Evolutionary conservation across 2,113 vertebrate species (phyloP).

Genomic region (Toxostoma redivivum): DNA sequence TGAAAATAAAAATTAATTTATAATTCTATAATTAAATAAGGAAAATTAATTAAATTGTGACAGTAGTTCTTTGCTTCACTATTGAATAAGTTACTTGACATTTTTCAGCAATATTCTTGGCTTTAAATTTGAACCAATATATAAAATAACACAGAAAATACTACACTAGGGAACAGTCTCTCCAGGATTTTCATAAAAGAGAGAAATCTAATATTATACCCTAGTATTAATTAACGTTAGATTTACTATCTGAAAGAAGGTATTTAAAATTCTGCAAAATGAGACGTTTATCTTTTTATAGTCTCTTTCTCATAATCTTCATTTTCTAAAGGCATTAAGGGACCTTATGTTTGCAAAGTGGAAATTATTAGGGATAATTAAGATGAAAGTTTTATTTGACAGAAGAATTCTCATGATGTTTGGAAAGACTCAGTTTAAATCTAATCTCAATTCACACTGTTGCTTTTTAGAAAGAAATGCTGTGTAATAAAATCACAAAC

Average conservation of each 20-base stretch:
- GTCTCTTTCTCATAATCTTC: constrained; percentile 30
- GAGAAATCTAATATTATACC: constrained; percentile 31
- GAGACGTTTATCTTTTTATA: constrained; percentile 30
- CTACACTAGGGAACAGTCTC: neutral
- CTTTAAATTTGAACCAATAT: neutral
- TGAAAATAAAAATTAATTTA: neutral
- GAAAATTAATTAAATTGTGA: neutral
- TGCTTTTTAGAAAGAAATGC: neutral
- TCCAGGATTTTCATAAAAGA: constrained; percentile 7
- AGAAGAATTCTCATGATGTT: constrained; percentile 41
- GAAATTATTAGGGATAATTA: constrained; percentile 59
- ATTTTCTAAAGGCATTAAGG: constrained; percentile 51
- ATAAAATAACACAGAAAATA: constrained; percentile 22
- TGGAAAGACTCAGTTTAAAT: constrained; percentile 44
- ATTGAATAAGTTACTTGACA: neutral
- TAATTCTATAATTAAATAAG: neutral
- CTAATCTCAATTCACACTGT: constrained; percentile 11
- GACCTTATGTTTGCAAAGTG: constrained; percentile 52
- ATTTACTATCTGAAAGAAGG: constrained; percentile 28
- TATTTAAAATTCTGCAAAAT: constrained; percentile 49
- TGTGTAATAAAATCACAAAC: neutral
- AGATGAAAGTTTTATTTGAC: constrained; percentile 44
- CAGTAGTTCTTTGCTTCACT: neutral
- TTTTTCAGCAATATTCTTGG: neutral
- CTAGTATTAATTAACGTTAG: constrained; percentile 48